A percentile compares a stretch with the other conserved stretches of the same genome.
Evolutionary conservation across 2,888 invertebrate species (phyloP).

Genomic region (Cantharis rustica): DNA sequence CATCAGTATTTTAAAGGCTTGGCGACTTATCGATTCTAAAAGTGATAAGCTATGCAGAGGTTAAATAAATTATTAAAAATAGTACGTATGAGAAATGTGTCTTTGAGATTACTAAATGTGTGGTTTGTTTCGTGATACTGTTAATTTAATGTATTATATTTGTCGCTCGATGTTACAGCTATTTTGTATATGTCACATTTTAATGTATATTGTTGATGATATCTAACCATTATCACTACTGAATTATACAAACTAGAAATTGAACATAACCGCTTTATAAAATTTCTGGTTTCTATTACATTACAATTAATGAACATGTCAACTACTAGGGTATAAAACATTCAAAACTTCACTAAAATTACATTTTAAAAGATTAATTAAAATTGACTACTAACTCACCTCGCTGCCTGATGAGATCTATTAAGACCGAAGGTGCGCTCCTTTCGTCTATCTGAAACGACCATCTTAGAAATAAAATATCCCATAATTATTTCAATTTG

Average conservation of each 20-base stretch:
- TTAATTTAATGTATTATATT: conserved; percentile 36
- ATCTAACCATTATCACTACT: neutral
- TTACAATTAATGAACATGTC: neutral
- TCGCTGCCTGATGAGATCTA: too few relatives aligned
- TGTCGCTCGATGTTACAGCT: conserved; percentile 28
- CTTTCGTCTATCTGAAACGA: neutral
- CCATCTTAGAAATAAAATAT: neutral
- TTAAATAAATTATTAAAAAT: conserved; percentile 31
- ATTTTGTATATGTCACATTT: conserved; percentile 27
- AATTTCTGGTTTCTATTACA: neutral
- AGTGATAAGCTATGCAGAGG: conserved; percentile 39
- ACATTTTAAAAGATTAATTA: neutral
- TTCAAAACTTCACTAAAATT: neutral
- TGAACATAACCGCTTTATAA: neutral
- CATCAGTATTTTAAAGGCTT: conserved; percentile 46
- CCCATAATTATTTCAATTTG: neutral
- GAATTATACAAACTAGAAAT: neutral
- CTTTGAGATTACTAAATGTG: conserved; percentile 23
- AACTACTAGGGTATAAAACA: neutral
- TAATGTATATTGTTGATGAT: neutral
- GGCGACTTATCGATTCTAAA: conserved; percentile 47
- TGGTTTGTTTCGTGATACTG: conserved; percentile 33
- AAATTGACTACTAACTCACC: neutral
- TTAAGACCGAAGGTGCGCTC: neutral
- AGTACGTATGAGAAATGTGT: conserved; percentile 18